Conservation (phyloP, 2,113 vertebrate species). For the Tiliqua scincoides region DNA sequence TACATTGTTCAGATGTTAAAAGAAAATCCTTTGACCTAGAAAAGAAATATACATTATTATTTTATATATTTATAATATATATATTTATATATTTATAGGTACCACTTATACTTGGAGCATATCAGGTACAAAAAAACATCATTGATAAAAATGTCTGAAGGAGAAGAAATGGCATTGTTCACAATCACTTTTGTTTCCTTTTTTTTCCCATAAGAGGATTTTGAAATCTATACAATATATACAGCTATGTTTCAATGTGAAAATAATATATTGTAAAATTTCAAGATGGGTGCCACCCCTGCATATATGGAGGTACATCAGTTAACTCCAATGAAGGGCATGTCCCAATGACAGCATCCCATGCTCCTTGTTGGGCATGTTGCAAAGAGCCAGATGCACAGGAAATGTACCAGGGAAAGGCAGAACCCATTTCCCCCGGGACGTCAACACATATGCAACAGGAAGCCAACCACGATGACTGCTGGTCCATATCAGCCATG, state of each 20-base stretch:
- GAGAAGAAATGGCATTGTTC: slow-evolving; percentile 75
- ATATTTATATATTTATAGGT: slow-evolving; percentile 73
- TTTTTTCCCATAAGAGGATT: slow-evolving; percentile 77
- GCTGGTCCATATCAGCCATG: not conserved
- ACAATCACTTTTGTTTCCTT: slow-evolving; percentile 74
- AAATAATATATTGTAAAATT: slow-evolving; percentile 84
- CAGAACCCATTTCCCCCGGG: not conserved
- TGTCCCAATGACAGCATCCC: not conserved
- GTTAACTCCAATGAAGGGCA: slow-evolving; percentile 60
- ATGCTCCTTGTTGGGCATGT: not conserved
- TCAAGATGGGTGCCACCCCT: slow-evolving; percentile 80
- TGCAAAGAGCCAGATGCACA: not conserved
- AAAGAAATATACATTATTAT: slow-evolving; percentile 80
- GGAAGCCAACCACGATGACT: not conserved
- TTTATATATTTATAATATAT: slow-evolving; percentile 37
- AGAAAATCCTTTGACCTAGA: slow-evolving; percentile 70
- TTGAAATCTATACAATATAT: slow-evolving; percentile 88
- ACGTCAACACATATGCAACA: not conserved
- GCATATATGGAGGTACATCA: slow-evolving; percentile 78
- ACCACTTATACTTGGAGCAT: slow-evolving; percentile 73
- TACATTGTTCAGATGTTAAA: slow-evolving; percentile 82
- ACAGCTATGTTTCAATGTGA: slow-evolving; percentile 86
- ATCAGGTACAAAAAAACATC: slow-evolving; percentile 73
- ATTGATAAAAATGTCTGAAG: slow-evolving; percentile 77
- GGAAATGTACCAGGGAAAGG: not conserved